A percentile compares a stretch with the other conserved stretches of the same genome.
Evolutionary conservation across 1,140 invertebrate species (phyloP).

Genomic region (Helicoverpa armigera): DNA sequence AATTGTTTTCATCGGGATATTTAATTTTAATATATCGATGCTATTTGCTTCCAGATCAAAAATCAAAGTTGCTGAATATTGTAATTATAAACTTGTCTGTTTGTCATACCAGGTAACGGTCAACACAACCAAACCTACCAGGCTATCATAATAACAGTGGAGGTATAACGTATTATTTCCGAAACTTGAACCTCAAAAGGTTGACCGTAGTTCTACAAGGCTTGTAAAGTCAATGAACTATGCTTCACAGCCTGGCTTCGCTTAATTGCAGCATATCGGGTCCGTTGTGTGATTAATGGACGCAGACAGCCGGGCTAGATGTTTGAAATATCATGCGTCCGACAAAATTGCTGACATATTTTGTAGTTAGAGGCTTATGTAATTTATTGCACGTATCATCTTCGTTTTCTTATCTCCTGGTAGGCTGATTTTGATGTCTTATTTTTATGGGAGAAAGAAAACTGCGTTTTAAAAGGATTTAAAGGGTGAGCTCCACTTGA

Average conservation of each 20-base stretch:
- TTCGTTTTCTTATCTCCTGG: background rate
- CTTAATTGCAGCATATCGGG: slow-evolving; percentile 72
- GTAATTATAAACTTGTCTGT: no score
- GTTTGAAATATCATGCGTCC: slow-evolving; percentile 65
- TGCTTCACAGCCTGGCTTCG: slow-evolving; percentile 29
- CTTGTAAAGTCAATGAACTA: slow-evolving; percentile 10
- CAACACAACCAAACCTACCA: background rate
- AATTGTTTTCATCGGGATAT: no score
- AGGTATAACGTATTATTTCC: background rate
- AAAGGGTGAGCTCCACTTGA: no score
- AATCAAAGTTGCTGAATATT: no score
- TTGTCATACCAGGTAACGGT: no score
- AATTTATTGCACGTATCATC: background rate
- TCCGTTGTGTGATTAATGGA: slow-evolving; percentile 70
- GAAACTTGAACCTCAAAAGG: background rate
- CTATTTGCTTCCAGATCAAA: no score
- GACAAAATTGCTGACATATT: slow-evolving; percentile 5
- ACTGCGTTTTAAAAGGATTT: no score
- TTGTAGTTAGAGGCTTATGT: background rate
- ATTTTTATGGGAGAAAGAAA: no score
- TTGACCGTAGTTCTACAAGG: background rate
- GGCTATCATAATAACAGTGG: background rate
- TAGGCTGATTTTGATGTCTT: background rate
- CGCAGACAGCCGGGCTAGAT: slow-evolving; percentile 64
- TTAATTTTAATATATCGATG: no score